Evolutionary conservation across 2,888 invertebrate genomes (phyloP), one percentile per base, ranked within the genome.

Genomic region (Eupithecia subfuscata): DNA sequence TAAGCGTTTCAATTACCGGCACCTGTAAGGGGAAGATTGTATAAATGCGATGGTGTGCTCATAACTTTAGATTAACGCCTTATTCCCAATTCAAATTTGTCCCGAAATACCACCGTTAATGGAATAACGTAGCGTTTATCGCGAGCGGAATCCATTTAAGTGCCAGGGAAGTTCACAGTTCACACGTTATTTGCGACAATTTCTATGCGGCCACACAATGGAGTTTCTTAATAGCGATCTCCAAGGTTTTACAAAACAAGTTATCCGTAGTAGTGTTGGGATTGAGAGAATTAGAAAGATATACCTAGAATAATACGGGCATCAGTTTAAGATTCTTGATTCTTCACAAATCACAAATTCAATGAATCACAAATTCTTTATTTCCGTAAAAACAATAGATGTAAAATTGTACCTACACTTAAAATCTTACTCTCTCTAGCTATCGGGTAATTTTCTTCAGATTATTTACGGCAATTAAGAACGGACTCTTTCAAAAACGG

Each of bases 41-140:
- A 73, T 78, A 78, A 79, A 78, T 76, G 77, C 76, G 69, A 79
- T 64, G 74, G 78, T 73, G 22, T 71, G 72, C 73, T 73, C 78
- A 81, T 81, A 79, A 78, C 74, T 81, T 40, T 70, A 75, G 77
- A 81, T 80, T 79, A 80, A 73, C 76, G 74, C 70, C 79, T 75
- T 76, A 79, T 78, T 80, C 76, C 77, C 79, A 75, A 77, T 81
- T 79, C 76, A 78, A 82, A 80, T 83, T 79, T 80, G 78, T 78
- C 72, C 79, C 74, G 75, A 81, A 82, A 80, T 80, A 78, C 82
- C 82, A 78, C n/a, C 72, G 78, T 77, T 79, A 82, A 83, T 80
- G 77, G 79, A 80, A 79, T 78, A 81, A 77, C 75, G 77, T 75
- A 75, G 75, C 74, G 78, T 80, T 81, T 78, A 79, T 78, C 77